Evolutionary conservation across 2,888 invertebrate species (phyloP).

Genomic region (Eurytoma adleriae): DNA sequence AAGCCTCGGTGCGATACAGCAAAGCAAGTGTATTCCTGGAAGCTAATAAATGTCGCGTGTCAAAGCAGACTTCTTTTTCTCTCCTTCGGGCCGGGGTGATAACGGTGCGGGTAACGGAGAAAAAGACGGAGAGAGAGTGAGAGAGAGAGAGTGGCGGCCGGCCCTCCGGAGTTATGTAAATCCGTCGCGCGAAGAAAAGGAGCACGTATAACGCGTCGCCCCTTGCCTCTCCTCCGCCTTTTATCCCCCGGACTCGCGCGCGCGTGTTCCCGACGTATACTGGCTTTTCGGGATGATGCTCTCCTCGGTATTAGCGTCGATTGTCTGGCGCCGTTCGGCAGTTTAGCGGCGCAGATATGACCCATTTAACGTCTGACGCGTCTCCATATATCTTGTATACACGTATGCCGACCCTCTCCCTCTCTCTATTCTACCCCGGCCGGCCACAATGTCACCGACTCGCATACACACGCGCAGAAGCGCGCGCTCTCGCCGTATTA

Average conservation of each 20-base stretch:
- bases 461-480: not conserved
- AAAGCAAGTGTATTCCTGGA: slow-evolving; percentile 19
- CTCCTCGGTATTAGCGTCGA: slow-evolving; percentile 43
- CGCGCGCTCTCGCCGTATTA: not conserved
- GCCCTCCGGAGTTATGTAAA: slow-evolving; percentile 16
- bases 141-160: too few relatives aligned
- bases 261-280: not conserved
- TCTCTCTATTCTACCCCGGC: not conserved
- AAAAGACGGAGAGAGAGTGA: too few relatives aligned
- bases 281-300: slow-evolving; percentile 32
- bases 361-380: slow-evolving; percentile 51
- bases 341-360: slow-evolving; percentile 48
- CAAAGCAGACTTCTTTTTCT: not conserved
- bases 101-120: too few relatives aligned
- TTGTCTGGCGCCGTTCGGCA: slow-evolving; percentile 47
- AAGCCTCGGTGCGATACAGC: not conserved
- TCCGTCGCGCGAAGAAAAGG: slow-evolving; percentile 4
- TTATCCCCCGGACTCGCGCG: not conserved
- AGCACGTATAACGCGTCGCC: not conserved
- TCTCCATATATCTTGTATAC: slow-evolving; percentile 27
- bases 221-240: not conserved
- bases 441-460: slow-evolving; percentile 32
- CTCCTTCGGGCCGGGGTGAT: not conserved
- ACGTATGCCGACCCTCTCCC: not conserved
- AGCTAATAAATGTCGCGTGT: slow-evolving; percentile 45